Evolutionary conservation across 1,140 invertebrate genomes (phyloP).

Genomic region (Ctenoplectra terminalis): DNA sequence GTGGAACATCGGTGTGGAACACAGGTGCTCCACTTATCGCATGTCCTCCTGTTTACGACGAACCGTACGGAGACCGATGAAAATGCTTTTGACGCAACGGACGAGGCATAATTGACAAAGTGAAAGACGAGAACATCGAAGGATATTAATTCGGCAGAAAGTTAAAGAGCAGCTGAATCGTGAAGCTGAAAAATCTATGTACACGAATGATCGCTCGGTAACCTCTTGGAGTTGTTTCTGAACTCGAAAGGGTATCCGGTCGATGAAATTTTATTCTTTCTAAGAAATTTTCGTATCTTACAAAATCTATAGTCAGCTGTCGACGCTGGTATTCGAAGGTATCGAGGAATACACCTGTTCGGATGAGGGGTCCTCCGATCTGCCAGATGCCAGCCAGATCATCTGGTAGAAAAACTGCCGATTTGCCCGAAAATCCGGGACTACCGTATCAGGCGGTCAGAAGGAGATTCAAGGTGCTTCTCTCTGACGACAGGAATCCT

Average conservation of each 20-base stretch:
- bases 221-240: neutral
- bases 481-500: conserved; percentile 13
- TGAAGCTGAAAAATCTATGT: neutral
- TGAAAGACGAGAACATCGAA: conserved; percentile 14
- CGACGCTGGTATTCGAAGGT: neutral
- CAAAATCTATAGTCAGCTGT: too few relatives aligned
- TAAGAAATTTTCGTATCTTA: neutral
- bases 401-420: conserved; percentile 75
- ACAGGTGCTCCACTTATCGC: neutral
- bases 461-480: conserved; percentile 54
- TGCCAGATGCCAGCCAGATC: conserved; percentile 55
- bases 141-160: neutral
- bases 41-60: conserved; percentile 52
- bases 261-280: neutral
- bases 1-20: neutral
- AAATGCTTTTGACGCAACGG: conserved; percentile 48
- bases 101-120: conserved; percentile 2
- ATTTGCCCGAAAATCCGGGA: conserved; percentile 79
- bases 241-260: neutral
- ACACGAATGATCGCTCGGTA: neutral
- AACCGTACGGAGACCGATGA: conserved; percentile 39
- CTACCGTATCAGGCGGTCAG: conserved; percentile 73
- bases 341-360: conserved; percentile 12
- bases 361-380: conserved; percentile 45
- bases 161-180: neutral